Conservation (phyloP, 30 jellyfish, hydroid and myxozoan genomes). For the Mastigias papua region DNA sequence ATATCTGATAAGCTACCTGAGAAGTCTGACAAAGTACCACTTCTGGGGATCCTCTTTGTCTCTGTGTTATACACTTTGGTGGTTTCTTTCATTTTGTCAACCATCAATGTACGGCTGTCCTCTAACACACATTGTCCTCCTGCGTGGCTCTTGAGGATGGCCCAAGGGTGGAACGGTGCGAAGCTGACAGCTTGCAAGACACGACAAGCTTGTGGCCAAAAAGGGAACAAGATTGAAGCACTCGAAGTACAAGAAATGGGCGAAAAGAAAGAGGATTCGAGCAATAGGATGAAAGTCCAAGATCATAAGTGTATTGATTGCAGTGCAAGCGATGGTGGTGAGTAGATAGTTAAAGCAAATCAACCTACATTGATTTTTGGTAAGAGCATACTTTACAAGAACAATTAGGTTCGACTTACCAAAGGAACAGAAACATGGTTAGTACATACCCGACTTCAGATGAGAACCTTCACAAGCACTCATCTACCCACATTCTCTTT, state of each 20-base stretch:
- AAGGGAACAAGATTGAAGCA: conserved; percentile 4
- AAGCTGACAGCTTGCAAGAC: conserved; percentile 2
- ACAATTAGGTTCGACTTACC: too few species aligned
- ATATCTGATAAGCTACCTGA: conserved; percentile 89
- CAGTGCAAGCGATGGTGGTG: not conserved
- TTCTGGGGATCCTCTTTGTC: conserved; percentile 80
- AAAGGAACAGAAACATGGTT: too few species aligned
- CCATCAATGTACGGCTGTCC: conserved; percentile 59
- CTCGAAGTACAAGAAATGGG: not conserved
- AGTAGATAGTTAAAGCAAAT: not conserved
- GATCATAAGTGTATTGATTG: not conserved
- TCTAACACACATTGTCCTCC: conserved; percentile 65
- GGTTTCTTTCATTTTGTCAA: conserved; percentile 49
- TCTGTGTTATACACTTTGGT: conserved; percentile 62
- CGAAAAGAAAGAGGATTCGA: not conserved
- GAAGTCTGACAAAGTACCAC: conserved; percentile 81
- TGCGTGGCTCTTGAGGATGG: conserved; percentile 47
- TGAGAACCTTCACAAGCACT: too few species aligned
- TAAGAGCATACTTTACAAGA: too few species aligned
- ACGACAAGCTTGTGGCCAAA: not conserved
- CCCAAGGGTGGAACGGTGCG: conserved; percentile 18
- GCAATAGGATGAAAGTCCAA: not conserved
- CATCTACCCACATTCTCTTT: too few species aligned
- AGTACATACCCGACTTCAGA: too few species aligned
- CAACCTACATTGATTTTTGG: too few species aligned